Percentiles rank a stretch among this genome's conserved stretches.
Evolutionary conservation across 2,888 invertebrate species (phyloP).

Genomic region (Thymelicus acteon): DNA sequence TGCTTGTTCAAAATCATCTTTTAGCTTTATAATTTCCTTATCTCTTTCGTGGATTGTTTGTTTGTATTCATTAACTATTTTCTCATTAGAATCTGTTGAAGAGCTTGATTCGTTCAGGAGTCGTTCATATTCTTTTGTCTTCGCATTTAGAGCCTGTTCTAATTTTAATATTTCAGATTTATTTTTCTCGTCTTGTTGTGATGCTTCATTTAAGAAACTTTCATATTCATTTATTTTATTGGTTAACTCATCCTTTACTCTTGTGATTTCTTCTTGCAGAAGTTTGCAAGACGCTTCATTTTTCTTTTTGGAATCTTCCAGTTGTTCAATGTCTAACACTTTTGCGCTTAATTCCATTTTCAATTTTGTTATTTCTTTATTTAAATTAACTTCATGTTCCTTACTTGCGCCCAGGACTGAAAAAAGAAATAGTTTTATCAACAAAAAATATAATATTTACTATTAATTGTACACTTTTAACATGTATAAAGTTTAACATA

Average conservation of each 20-base stretch:
- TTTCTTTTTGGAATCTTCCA: slow-evolving; percentile 72
- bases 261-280: slow-evolving; percentile 70
- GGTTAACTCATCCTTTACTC: slow-evolving; percentile 68
- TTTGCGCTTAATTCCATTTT: slow-evolving; percentile 84
- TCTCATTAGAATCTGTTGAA: slow-evolving; percentile 67
- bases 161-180: slow-evolving; percentile 72
- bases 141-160: slow-evolving; percentile 67
- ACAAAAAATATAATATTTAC: slow-evolving; percentile 27
- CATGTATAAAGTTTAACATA: slow-evolving; percentile 49
- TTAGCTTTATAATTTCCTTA: slow-evolving; percentile 80
- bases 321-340: slow-evolving; percentile 81
- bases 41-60: slow-evolving; percentile 82
- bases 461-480: too few species aligned
- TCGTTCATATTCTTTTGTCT: slow-evolving; percentile 72
- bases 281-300: slow-evolving; percentile 66
- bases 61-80: slow-evolving; percentile 75
- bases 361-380: slow-evolving; percentile 80
- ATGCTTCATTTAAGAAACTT: slow-evolving; percentile 69
- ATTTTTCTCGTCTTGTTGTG: slow-evolving; percentile 73
- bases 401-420: slow-evolving; percentile 74
- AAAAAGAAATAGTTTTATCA: slow-evolving; percentile 45
- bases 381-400: slow-evolving; percentile 78
- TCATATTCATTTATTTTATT: slow-evolving; percentile 79
- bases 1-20: slow-evolving; percentile 76
- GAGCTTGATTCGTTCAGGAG: slow-evolving; percentile 70